Percentiles rank a stretch among this genome's conserved stretches.
phyloP scores from a whole-genome alignment of 2,888 invertebrate genomes.

The Tetheella fluctuosa region DNA sequence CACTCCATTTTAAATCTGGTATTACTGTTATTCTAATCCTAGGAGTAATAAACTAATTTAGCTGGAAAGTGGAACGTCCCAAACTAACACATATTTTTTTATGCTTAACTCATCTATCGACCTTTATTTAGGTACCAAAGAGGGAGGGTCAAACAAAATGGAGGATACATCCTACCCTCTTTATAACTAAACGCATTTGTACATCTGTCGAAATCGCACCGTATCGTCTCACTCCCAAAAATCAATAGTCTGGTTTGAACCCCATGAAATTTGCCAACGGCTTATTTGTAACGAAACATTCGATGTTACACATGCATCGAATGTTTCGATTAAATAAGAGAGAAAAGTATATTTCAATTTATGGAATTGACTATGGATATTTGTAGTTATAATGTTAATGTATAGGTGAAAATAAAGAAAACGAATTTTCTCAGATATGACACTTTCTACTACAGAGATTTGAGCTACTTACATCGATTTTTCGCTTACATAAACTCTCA shows the following conservation, averaged over 20 bases:
- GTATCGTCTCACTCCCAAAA: not conserved
- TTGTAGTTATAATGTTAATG: too few species aligned
- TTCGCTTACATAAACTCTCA: too few species aligned
- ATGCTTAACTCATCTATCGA: not conserved
- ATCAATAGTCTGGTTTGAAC: conserved; percentile 2
- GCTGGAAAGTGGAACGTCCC: not conserved
- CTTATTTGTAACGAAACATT: not conserved
- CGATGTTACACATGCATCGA: too few species aligned
- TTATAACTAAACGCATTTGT: not conserved
- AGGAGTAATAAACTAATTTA: too few species aligned
- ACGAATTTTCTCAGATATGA: too few species aligned
- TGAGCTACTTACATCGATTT: too few species aligned
- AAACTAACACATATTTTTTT: not conserved
- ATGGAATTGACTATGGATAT: too few species aligned
- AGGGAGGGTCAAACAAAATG: not conserved
- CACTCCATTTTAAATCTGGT: too few species aligned
- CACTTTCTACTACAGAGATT: too few species aligned
- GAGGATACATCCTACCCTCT: conserved; percentile 1
- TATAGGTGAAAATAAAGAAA: too few species aligned
- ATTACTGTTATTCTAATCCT: too few species aligned
- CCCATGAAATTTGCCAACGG: not conserved
- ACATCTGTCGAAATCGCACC: conserved; percentile 3
- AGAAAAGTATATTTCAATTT: not conserved
- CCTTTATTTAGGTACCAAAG: not conserved
- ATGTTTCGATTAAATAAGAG: not conserved